Evolutionary conservation across 2,888 invertebrate genomes (phyloP).

Genomic region (Coelinius sp.): DNA sequence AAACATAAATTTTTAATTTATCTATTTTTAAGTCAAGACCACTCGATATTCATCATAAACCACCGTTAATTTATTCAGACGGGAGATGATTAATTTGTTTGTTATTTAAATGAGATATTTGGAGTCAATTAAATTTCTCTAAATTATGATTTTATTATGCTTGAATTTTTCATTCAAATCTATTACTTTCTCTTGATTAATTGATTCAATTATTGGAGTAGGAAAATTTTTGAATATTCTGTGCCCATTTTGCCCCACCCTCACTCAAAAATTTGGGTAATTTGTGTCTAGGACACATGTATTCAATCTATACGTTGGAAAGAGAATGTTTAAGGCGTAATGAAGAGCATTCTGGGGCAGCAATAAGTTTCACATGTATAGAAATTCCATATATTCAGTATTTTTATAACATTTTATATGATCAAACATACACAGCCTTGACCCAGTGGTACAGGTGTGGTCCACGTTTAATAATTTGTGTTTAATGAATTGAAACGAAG

Average conservation of each 20-base stretch:
- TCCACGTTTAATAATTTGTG: slow-evolving; percentile 9
- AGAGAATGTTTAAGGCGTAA: slow-evolving; percentile 7
- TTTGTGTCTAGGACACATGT: too few relatives aligned
- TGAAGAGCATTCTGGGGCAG: slow-evolving; percentile 12
- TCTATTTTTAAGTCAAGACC: too few relatives aligned
- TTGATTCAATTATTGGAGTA: too few relatives aligned
- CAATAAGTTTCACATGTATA: neutral
- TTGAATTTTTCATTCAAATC: too few relatives aligned
- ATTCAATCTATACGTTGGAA: neutral
- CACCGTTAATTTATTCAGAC: slow-evolving; percentile 28
- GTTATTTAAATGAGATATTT: neutral
- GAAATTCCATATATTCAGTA: neutral
- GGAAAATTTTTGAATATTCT: too few relatives aligned
- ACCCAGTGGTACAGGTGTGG: slow-evolving; percentile 47
- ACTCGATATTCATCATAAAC: too few relatives aligned
- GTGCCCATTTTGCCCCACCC: too few relatives aligned
- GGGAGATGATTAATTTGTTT: too few relatives aligned
- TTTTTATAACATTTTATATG: slow-evolving; percentile 9
- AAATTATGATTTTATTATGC: too few relatives aligned
- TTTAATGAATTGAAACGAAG: slow-evolving; percentile 23
- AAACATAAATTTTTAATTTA: neutral
- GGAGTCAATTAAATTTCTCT: too few relatives aligned
- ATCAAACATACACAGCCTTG: slow-evolving; percentile 47
- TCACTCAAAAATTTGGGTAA: too few relatives aligned
- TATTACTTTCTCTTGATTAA: too few relatives aligned